Evolutionary conservation across 2,888 invertebrate species (phyloP), one percentile per base, ranked within the genome.

Genomic region (Steinernema hermaphroditum): DNA sequence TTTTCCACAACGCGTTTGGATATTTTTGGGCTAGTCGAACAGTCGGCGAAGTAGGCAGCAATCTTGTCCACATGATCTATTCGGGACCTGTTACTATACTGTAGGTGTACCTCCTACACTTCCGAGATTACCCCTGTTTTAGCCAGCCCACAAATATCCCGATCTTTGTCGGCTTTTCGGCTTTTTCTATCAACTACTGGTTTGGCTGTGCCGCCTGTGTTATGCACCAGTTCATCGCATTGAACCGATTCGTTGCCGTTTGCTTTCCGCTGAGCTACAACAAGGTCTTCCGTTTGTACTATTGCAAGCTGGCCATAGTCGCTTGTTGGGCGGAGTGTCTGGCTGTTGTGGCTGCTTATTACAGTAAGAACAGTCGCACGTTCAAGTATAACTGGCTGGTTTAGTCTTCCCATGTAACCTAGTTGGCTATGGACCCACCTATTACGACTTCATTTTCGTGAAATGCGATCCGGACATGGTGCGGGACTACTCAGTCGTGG

Each of bases 391-490:
- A 2, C 4, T 24, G 4, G 22, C 8, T 8, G 27, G 4, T 24
- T 54, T 37, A 62, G 62, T 62, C 14, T 62, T 62, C n/a, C 62
- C 62, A 16, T 62, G 62, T 16, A 62, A 62, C 32, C 62, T 62
- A 12, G 62, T 62, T 16, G 62, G 62, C 62, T 62, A 62, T n/a
- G 62, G 62, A 6, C 62, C 62, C 9, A 62, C 62, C 1, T 62
- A n/a, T n/a, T 62, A 62, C 62, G 62, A 62, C 34, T 62, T 62
- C 32, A 62, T 62, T 32, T 62, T 62, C 16, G 62, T 62, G 16
- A 62, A 62, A 62, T 62, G 62, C 32, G 62, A 62, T 2, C 16
- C 29, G 8, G 32, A 16, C 62, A 62, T 62, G 62, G 62, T 12
- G 12, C 62, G 62, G 16, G 62, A 62, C 62, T 62, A 62, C 27